Evolutionary conservation across 2,113 vertebrate species (phyloP), one percentile per base, ranked within the genome.

Genomic region (Gambusia affinis): DNA sequence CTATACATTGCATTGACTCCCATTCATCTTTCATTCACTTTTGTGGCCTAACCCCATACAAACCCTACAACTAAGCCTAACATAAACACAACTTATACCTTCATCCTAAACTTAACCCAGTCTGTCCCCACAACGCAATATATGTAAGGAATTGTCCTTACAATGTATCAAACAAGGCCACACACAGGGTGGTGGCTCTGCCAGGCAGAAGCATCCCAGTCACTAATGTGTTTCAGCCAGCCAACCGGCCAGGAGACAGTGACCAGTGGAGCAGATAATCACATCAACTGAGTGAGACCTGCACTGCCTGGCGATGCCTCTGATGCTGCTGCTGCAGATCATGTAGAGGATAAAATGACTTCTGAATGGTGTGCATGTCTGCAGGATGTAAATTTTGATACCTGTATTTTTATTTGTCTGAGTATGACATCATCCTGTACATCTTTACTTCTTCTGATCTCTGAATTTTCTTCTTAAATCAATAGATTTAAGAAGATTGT

Each of bases 221-320:
- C 91, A 84, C 89, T 93, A 93, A 93, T 95, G 89, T 89, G 90
- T 91, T 93, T 74, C 84, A 80, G 85, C 72, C 87, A 87, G 81
- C 73, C 83, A 75, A 86, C 61, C 85, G 83, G 78, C 76, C 74
- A 84, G 75, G 73, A 89, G 86, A 88, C 85, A 69, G 86, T 85
- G 91, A 77, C 82, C 92, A 95, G 89, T 91, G 92, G 86, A 93
- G 92, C 79, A 90, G 76, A 89, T 92, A 91, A 90, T 94, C 88
- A 81, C 83, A 92, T 91, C 87, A 90, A 87, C 81, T 89, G 85
- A 88, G 75, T 88, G 84, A 90, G 82, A 92, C 86, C 84, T 86
- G 79, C 72, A 70, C 75, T 68, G 87, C 78, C 83, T 51, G n/a
- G 65, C 15, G 8, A 62, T 65, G 79, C 66, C 73, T 70, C 73